These are phyloP conservation scores for Zaprionus vittiger DNA, from an alignment of 1,140 invertebrate species.

Conservation along the genomic window DNA sequence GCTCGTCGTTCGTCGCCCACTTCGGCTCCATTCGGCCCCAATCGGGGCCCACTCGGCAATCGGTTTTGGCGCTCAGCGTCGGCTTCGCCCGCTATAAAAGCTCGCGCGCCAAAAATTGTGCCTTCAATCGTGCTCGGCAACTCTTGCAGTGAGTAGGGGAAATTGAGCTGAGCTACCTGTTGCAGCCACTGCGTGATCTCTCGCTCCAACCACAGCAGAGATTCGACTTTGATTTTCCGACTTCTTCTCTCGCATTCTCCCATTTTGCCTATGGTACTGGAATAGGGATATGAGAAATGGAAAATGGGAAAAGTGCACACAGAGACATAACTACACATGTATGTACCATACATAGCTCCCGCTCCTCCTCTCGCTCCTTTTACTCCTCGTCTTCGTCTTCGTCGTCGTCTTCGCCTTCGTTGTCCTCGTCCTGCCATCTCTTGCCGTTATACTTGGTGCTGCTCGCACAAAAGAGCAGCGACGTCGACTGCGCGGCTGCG, in stretches of 20 bases:
- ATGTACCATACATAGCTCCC: constrained; percentile 26
- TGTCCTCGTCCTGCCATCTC: constrained; percentile 35
- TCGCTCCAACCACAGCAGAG: constrained; percentile 24
- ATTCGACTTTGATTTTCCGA: constrained; percentile 29
- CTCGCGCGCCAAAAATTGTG: constrained; percentile 81
- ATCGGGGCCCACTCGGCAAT: constrained; percentile 38
- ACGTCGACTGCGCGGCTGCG: constrained; percentile 31
- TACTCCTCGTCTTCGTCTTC: constrained; percentile 29
- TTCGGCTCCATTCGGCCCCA: constrained; percentile 63
- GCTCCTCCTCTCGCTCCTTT: constrained; percentile 12
- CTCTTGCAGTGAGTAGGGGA: constrained; percentile 50
- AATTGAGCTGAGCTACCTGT: constrained; percentile 64
- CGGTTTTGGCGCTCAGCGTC: constrained; percentile 50
- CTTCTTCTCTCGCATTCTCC: constrained; percentile 33
- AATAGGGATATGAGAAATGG: constrained; percentile 35
- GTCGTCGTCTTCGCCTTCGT: constrained; percentile 16
- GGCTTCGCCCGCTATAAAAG: constrained; percentile 71
- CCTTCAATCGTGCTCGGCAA: constrained; percentile 54
- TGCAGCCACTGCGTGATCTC: constrained; percentile 36
- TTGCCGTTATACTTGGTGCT: constrained; percentile 27
- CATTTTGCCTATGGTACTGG: constrained; percentile 22
- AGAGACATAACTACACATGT: constrained; percentile 26
- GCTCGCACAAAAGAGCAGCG: constrained; percentile 48
- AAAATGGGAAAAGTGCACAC: constrained; percentile 45
- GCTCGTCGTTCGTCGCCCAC: constrained; percentile 16